phyloP scores from a whole-genome alignment of 1,140 invertebrate genomes.

The Heliconius eleuchia region DNA sequence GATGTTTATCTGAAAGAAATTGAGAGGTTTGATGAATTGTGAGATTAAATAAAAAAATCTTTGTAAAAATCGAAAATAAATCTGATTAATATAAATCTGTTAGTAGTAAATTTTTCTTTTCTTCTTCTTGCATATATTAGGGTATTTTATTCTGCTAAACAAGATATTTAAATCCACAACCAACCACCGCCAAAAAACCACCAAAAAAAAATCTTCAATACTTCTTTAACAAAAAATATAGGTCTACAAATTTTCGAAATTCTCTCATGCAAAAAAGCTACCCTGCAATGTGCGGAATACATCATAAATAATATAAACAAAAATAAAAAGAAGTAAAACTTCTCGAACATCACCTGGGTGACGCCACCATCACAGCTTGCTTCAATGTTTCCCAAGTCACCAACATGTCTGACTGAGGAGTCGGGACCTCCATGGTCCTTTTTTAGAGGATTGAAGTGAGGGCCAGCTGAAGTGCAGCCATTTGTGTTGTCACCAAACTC shows the following conservation, averaged over 20 bases:
- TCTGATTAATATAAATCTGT: no score
- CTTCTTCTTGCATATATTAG: neutral
- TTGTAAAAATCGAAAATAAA: no score
- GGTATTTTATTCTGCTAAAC: no score
- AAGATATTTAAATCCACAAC: no score
- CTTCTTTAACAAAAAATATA: no score
- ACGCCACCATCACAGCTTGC: constrained; percentile 88
- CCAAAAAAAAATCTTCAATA: no score
- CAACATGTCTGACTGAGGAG: constrained; percentile 89
- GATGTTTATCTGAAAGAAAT: constrained; percentile 61
- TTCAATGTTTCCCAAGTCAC: constrained; percentile 95
- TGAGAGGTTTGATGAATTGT: no score
- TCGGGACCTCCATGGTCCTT: constrained; percentile 93
- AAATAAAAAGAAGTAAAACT: neutral
- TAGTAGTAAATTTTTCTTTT: neutral
- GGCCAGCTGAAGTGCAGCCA: constrained; percentile 96
- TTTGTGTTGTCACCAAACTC: constrained; percentile 98
- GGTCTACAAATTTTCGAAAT: no score
- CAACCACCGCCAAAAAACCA: no score
- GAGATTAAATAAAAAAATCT: no score
- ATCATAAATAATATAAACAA: neutral
- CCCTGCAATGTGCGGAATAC: no score
- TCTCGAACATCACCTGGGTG: constrained; percentile 66
- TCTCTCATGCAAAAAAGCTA: no score
- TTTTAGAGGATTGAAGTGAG: constrained; percentile 96